These are phyloP conservation scores for Ctenodactylus gundi DNA, from an alignment of 2,113 vertebrate genomes.

Conservation along the genomic window DNA sequence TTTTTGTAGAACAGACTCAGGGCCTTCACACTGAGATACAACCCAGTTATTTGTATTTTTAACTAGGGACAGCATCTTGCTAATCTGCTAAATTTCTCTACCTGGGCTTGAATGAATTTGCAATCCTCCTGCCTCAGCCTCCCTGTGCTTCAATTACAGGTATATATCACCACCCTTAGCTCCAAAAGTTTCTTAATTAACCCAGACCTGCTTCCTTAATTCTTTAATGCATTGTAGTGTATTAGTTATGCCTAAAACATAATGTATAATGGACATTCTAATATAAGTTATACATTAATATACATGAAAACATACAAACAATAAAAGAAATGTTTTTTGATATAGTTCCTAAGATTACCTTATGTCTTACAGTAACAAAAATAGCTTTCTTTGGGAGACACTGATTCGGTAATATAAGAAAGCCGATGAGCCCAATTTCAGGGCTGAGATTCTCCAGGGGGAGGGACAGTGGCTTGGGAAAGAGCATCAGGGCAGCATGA, in stretches of 20 bases:
- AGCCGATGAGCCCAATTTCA: not conserved
- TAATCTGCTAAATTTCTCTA: too few relatives aligned
- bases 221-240: not conserved
- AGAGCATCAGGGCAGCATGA: not conserved
- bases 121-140: too few relatives aligned
- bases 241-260: not conserved
- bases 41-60: too few relatives aligned
- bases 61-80: too few relatives aligned
- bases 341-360: too few relatives aligned
- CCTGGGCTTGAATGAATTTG: too few relatives aligned
- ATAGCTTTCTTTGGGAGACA: not conserved
- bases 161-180: too few relatives aligned
- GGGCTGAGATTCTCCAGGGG: not conserved
- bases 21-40: too few relatives aligned
- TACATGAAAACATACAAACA: not conserved
- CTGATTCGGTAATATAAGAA: not conserved
- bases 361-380: not conserved
- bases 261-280: not conserved
- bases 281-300: not conserved
- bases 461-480: not conserved
- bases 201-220: not conserved
- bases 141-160: too few relatives aligned
- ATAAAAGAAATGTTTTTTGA: not conserved
- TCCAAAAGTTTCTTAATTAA: not conserved
- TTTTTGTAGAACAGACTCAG: too few relatives aligned